Conservation (phyloP, 92 coral and sea anemone species). For the Porites cylindrica region DNA sequence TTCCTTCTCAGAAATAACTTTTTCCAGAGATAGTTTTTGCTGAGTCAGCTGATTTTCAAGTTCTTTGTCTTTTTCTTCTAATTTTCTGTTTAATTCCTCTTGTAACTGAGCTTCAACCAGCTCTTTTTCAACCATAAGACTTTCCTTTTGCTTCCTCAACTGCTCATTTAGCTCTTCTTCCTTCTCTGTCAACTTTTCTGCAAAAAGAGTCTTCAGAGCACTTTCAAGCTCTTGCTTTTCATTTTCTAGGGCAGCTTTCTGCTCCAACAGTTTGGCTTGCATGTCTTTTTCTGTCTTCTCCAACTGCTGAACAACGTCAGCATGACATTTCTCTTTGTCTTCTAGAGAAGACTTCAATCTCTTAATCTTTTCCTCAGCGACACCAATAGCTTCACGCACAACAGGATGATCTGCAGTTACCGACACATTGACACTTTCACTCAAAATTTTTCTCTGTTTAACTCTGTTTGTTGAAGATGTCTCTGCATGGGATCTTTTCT, state of each 20-base stretch:
- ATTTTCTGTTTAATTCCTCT: slow-evolving; percentile 82
- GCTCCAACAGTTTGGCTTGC: slow-evolving; percentile 77
- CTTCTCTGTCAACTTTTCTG: slow-evolving; percentile 78
- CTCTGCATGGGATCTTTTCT: slow-evolving; percentile 73
- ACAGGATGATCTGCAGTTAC: slow-evolving; percentile 8
- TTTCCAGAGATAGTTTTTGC: slow-evolving; percentile 83
- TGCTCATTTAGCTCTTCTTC: slow-evolving; percentile 81
- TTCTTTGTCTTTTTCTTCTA: slow-evolving; percentile 94
- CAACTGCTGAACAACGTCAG: slow-evolving; percentile 70
- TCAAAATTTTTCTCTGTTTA: slow-evolving; percentile 81
- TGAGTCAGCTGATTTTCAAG: slow-evolving; percentile 75
- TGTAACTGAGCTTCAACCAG: slow-evolving; percentile 81
- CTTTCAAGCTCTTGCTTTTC: slow-evolving; percentile 86
- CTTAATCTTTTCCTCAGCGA: slow-evolving; percentile 85
- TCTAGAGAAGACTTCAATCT: slow-evolving; percentile 72
- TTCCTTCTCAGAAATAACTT: slow-evolving; percentile 87
- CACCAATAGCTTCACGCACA: slow-evolving; percentile 42
- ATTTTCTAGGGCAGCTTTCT: slow-evolving; percentile 81
- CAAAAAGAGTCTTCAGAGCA: slow-evolving; percentile 72
- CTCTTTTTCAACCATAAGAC: slow-evolving; percentile 87
- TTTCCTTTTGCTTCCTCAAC: slow-evolving; percentile 83
- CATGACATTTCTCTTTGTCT: slow-evolving; percentile 84
- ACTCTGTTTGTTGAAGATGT: slow-evolving; percentile 44
- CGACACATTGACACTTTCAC: slow-evolving; percentile 66
- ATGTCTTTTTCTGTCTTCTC: slow-evolving; percentile 79